These are phyloP conservation scores for Chlorodrepanis virens DNA, from an alignment of 2,113 vertebrate genomes.

Conservation along the genomic window DNA sequence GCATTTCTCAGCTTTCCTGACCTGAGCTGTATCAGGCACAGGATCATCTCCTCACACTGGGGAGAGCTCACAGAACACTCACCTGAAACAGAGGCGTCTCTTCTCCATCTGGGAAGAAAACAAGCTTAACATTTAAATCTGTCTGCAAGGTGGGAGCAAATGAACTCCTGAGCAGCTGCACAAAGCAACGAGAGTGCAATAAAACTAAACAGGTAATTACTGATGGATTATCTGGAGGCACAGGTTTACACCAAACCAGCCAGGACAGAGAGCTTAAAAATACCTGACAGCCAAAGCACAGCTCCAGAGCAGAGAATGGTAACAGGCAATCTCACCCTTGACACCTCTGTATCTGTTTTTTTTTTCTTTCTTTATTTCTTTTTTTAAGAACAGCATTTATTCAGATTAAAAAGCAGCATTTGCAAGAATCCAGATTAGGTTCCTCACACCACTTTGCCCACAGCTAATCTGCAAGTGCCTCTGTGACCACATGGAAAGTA, in stretches of 20 bases:
- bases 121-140: conserved; percentile 36
- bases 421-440: neutral
- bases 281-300: neutral
- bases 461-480: neutral
- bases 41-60: neutral
- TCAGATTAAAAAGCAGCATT: neutral
- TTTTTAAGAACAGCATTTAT: neutral
- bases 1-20: neutral
- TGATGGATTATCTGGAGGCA: neutral
- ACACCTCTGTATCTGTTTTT: neutral
- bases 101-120: conserved; percentile 10
- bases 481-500: neutral
- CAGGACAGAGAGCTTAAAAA: neutral
- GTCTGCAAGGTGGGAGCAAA: neutral
- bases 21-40: neutral
- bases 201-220: conserved; percentile 9
- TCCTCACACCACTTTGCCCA: neutral
- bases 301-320: neutral
- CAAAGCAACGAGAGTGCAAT: neutral
- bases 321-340: neutral
- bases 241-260: neutral
- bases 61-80: neutral
- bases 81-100: neutral
- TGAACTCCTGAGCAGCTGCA: neutral
- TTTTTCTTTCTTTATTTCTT: neutral